Conservation (phyloP, 2,113 vertebrate genomes). For the Sprattus sprattus region DNA sequence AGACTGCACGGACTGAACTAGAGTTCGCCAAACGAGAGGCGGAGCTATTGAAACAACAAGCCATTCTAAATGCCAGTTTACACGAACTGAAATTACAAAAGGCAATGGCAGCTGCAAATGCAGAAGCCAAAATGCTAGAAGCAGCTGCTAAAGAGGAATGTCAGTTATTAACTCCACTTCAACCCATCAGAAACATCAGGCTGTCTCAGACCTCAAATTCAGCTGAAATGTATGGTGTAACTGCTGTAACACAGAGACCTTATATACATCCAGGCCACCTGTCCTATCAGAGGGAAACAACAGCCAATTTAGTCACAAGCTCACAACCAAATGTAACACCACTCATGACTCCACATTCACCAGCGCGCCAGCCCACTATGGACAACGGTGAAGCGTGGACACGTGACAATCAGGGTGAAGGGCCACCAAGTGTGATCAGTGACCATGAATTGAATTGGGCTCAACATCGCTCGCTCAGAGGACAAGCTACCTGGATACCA, state of each 20-base stretch:
- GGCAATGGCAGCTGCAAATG: no score
- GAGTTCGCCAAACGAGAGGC: neutral
- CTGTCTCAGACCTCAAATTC: neutral
- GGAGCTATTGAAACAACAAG: neutral
- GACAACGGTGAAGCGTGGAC: no score
- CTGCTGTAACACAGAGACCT: neutral
- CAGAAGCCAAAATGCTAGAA: no score
- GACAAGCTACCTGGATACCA: no score
- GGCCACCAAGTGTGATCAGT: no score
- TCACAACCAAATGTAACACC: neutral
- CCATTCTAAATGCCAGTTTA: neutral
- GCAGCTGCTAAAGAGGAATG: neutral
- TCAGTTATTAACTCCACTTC: neutral
- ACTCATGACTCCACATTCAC: neutral
- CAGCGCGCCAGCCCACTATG: neutral
- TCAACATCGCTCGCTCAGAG: no score
- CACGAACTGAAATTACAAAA: no score
- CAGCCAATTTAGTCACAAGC: neutral
- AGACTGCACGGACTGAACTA: slow-evolving; percentile 10
- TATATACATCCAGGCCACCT: slow-evolving; percentile 12
- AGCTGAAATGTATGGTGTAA: neutral
- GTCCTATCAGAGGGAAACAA: slow-evolving; percentile 6
- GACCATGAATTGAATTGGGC: no score
- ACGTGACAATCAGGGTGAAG: no score
- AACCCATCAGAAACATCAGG: neutral